Evolutionary conservation across 2,113 vertebrate genomes (phyloP).

Genomic region (Brachirus orientalis): DNA sequence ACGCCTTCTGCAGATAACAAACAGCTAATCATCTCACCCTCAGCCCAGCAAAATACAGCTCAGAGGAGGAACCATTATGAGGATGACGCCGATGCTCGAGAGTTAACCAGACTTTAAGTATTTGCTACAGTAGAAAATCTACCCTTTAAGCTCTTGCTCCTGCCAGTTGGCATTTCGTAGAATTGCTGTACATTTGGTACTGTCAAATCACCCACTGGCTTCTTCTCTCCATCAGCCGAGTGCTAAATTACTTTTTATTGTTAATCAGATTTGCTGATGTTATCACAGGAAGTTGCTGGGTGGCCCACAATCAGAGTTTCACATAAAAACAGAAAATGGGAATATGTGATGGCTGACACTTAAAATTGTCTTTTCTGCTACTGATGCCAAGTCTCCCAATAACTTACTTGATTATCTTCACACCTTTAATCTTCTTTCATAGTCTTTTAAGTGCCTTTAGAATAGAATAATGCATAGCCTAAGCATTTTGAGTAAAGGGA

Average conservation of each 20-base stretch:
- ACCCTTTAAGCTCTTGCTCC: constrained; percentile 74
- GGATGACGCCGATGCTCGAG: constrained; percentile 68
- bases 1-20: constrained; percentile 36
- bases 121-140: constrained; percentile 58
- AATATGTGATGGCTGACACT: constrained; percentile 36
- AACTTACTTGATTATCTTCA: constrained; percentile 73
- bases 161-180: constrained; percentile 34
- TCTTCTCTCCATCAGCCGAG: constrained; percentile 17
- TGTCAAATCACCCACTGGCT: constrained; percentile 15
- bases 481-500: constrained; percentile 69
- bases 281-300: constrained; percentile 55
- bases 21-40: constrained; percentile 34
- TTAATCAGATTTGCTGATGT: constrained; percentile 36
- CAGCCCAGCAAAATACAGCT: constrained; percentile 19
- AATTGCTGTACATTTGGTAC: constrained; percentile 35
- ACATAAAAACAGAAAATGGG: constrained; percentile 47
- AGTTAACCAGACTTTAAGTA: constrained; percentile 88
- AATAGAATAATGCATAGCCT: constrained; percentile 76
- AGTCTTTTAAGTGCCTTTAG: constrained; percentile 93
- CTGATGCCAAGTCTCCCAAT: constrained; percentile 53
- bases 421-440: constrained; percentile 74
- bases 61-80: constrained; percentile 43
- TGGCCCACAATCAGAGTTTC: constrained; percentile 71
- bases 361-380: constrained; percentile 52
- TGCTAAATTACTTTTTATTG: constrained; percentile 26